Base-by-base conservation (phyloP, 2,113 vertebrate genomes). In the Rhabdomys dilectus region DNA sequence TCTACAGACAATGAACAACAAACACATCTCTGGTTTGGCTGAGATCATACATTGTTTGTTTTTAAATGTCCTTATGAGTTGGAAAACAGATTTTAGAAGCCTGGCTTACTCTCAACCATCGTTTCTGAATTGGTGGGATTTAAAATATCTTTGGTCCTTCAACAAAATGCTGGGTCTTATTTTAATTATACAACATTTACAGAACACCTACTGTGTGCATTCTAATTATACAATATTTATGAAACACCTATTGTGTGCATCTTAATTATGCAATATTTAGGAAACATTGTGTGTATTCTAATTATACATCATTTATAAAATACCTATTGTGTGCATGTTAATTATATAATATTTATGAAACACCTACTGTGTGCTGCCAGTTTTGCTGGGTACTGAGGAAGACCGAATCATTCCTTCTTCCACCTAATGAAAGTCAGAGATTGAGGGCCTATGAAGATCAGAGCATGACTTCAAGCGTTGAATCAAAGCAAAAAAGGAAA, bases 371-470 rank as follows among this genome's bases (percentile, higher is more conserved):
- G 9, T 48, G 19, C 15, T 88, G 73, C 24, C 24, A 42, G 12
- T 0, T 19, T 1, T 13, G 7, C 34, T 4, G 0, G 56, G 7
- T 42, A 60, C n/a, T 11, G 3, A 62, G 66, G 0, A 5, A 29
- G 17, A 51, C 1, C 0, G 51, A 6, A 7, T 13, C 11, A 16
- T 36, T 58, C 8, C 0, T 6, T 42, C 24, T 31, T 42, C 53
- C 19, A 60, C 88, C 17, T 39, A 12, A 19, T 4, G n/a, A 72
- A 42, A 29, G 10, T 60, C 5, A 11, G 3, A 15, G 45, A 9
- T 56, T 72, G 26, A n/a, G 3, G 31, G 45, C 11, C 1, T 31
- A 3, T 12, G 9, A 21, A 2, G 68, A n/a, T 56, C 13, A 13
- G 8, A 34, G n/a, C 42, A 34, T 2, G 42, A 1, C n/a, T 64